Evolutionary conservation across 2,888 invertebrate genomes (phyloP), one percentile per base, ranked within the genome.

Genomic region (Cepaea hortensis): DNA sequence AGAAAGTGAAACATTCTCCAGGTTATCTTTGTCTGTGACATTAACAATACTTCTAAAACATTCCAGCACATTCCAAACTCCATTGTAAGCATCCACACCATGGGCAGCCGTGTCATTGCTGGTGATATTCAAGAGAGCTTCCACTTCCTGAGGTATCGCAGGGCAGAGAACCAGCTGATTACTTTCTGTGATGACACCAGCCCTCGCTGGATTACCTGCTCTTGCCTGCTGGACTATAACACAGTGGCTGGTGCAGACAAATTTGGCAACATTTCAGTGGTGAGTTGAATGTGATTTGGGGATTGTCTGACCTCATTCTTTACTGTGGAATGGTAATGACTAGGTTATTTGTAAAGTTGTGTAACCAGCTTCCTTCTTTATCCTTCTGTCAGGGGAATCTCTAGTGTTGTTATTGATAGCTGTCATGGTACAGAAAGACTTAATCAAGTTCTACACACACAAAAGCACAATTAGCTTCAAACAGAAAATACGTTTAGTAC

Each of bases 151-250:
- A 96, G 98, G 72, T 99, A 99, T 94, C 98, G 98, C 93, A 96
- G 98, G 72, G 96, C 97, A 76, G 99, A 99, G 94, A 99, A 99
- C 95, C 99, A 99, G 93, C 95, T 99, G 88, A 98, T 99, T 55
- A 97, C 99, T 85, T 99, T 99, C 95, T 98, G 99, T 3, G 99
- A 99, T 94, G 99, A 99, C 94, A 98, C 98, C 0, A 97, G 98
- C 95, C 99, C 99, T 0, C 96, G 98, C 90, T 99, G 98, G 98
- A 97, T 99, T 68, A 98, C 99, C 0, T 97, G 97, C 81, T 97
- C 97, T 4, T 97, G 97, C 89, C 96, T 99, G 84, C 95, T 99
- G 81, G 99, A 99, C 95, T 99, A 98, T 92, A 98, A 98, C 93
- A 99, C 99, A 0, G 97, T 99, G 23, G 99, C 98, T 0, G 97